Base-by-base conservation (phyloP, 2,113 vertebrate species). In the Atrichornis clamosus region DNA sequence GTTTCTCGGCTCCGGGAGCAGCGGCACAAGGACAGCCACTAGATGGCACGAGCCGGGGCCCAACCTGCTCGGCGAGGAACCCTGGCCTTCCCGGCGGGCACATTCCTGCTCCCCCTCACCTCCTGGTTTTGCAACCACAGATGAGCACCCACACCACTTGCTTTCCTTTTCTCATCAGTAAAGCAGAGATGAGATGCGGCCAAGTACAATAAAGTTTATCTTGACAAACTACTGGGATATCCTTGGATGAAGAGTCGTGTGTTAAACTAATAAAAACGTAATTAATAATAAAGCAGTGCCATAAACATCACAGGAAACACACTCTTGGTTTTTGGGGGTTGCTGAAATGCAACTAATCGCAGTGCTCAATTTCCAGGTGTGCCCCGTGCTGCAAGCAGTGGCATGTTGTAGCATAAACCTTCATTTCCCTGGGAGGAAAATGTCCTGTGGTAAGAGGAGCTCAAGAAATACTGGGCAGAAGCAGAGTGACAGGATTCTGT, bases 1-100 rank as follows among this genome's bases (percentile, higher is more conserved):
- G 0, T 63, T 23, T 17, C 5, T 1, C 2, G 7, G 15, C 56
- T 74, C 28, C 74, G 5, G n/a, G 18, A 46, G 26, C 60, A 37
- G 32, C 2, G 0, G 52, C 35, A 63, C 23, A 42, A 49, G 27
- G 9, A 11, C 18, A 39, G 84, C 52, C 77, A 28, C 30, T 6
- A 50, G 86, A 63, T 37, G 59, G 58, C 75, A 21, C 0, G 2
- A 58, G 32, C 20, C 11, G 0, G 79, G 65, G 37, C 19, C 6
- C 8, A 73, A 21, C 21, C 37, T 10, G 18, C 3, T 10, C 27
- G 0, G 5, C 0, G 3, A 33, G 22, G 50, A 47, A 13, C 37
- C 53, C 35, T 10, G 30, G 41, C 37, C 39, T 11, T 39, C 4
- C 15, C 44, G 9, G 22, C 0, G 0, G 22, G 35, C 65, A 41